phyloP scores from a whole-genome alignment of 2,113 vertebrate species.

The Trichomycterus rosablanca region DNA sequence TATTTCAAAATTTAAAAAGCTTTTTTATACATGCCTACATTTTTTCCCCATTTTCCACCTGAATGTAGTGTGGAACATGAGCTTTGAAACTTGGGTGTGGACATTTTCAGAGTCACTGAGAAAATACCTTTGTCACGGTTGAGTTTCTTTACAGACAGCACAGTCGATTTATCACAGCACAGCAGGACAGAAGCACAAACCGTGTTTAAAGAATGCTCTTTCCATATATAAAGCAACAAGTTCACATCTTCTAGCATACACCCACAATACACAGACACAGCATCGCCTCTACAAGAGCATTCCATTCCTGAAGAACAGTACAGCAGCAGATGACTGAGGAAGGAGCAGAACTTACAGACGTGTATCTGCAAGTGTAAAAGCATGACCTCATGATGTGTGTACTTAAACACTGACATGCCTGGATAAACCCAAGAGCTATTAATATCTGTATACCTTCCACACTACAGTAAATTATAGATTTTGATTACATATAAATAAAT shows the following conservation, averaged over 20 bases:
- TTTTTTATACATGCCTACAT: no score
- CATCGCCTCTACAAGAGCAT: slow-evolving; percentile 16
- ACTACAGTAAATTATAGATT: no score
- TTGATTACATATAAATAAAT: no score
- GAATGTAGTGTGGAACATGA: no score
- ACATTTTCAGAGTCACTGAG: slow-evolving; percentile 5
- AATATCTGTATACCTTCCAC: no score
- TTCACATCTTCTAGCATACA: slow-evolving; percentile 33
- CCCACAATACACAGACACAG: slow-evolving; percentile 1
- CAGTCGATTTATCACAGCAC: not conserved
- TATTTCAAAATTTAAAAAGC: no score
- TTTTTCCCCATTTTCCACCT: no score
- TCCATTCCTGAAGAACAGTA: slow-evolving; percentile 30
- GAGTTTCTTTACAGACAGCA: slow-evolving; percentile 8
- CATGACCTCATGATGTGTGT: slow-evolving; percentile 22
- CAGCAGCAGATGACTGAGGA: slow-evolving; percentile 10
- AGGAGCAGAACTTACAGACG: slow-evolving; percentile 22
- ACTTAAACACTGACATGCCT: slow-evolving; percentile 4
- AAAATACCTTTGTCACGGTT: not conserved
- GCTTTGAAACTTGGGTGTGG: slow-evolving; percentile 18
- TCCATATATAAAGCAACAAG: slow-evolving; percentile 35
- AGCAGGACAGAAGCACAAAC: no score
- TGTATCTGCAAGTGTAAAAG: slow-evolving; percentile 36
- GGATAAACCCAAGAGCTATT: not conserved
- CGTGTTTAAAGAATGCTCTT: slow-evolving; percentile 32